These are phyloP conservation scores for Tragelaphus imberbis DNA, from an alignment of 2,113 vertebrate genomes.

Conservation along the genomic window DNA sequence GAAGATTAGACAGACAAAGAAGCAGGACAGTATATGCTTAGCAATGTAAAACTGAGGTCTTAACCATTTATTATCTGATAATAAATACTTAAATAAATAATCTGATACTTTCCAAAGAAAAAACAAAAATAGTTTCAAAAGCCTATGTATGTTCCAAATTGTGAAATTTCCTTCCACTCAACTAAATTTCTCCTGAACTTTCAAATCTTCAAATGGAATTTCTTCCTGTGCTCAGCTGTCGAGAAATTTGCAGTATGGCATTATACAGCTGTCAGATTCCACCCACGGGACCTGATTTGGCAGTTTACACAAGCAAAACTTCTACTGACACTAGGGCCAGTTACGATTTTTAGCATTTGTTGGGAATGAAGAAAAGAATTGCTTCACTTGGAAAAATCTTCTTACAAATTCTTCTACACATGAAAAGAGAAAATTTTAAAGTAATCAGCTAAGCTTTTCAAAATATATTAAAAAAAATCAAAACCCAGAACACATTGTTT, in stretches of 20 bases:
- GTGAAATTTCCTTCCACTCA: constrained; percentile 14
- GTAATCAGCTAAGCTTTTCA: neutral
- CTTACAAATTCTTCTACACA: constrained; percentile 7
- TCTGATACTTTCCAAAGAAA: neutral
- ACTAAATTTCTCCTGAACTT: constrained; percentile 32
- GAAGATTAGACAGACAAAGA: neutral
- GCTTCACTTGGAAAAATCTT: neutral
- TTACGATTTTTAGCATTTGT: constrained; percentile 32
- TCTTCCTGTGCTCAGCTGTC: constrained; percentile 32
- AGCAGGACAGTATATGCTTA: neutral
- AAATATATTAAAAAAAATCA: neutral
- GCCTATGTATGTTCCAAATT: neutral
- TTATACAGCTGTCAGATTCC: constrained; percentile 44
- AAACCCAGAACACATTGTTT: neutral
- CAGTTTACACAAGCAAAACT: constrained; percentile 46
- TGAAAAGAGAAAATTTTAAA: neutral
- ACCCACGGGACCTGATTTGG: constrained; percentile 31
- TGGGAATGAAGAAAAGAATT: neutral
- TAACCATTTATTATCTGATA: neutral
- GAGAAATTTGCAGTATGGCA: constrained; percentile 37
- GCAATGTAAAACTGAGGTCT: neutral
- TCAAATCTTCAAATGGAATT: constrained; percentile 38
- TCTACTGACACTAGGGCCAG: neutral
- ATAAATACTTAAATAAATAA: neutral
- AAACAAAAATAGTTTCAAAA: neutral